Base-by-base conservation (phyloP, 64 coral and sea anemone genomes). In the Montipora capricornis region DNA sequence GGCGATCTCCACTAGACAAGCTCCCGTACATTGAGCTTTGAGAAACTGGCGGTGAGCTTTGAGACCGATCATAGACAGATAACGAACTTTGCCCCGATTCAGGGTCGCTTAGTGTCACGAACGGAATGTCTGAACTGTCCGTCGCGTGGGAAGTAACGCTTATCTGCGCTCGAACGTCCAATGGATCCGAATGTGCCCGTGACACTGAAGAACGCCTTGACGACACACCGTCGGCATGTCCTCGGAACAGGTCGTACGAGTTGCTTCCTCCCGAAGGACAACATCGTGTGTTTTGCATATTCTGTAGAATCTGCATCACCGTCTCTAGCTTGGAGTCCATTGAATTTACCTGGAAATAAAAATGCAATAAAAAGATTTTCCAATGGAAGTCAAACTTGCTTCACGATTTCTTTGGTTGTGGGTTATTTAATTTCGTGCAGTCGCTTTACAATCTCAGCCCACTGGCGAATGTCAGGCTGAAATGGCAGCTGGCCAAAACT, bases 61-160 rank as follows among this genome's bases (percentile, higher is more conserved):
- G 76, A 37, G 76, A 16, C 15, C 76, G 76, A 78, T 78, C 76
- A 14, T 15, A 44, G 6, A 46, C 8, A 17, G 76, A 78, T 12
- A 78, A 16, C 19, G 82, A 71, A 20, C 82, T 85, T 49, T 49
- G 82, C 8, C 47, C 66, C 7, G 82, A 85, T 67, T 85, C 82
- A 13, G 82, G 82, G n/a, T 85, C 62, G 29, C 82, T 85, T 0
- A 85, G 82, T 49, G 82, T 85, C 82, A 85, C 82, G 62, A 15
- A 85, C 48, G 82, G 82, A 49, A 85, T 85, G 8, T 85, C 82
- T 2, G 82, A 71, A 47, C 5, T 20, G 6, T 46, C 37, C 14
- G 66, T 10, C 82, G 66, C 82, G 64, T 85, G 45, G 14, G 62
- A 49, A 51, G 64, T 85, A 49, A 70, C 16, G 44, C 8, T 29